A percentile compares a stretch with the other conserved stretches of the same genome.
Conservation (phyloP, 2,797 vertebrate species). For the Pangasius djambal region DNA sequence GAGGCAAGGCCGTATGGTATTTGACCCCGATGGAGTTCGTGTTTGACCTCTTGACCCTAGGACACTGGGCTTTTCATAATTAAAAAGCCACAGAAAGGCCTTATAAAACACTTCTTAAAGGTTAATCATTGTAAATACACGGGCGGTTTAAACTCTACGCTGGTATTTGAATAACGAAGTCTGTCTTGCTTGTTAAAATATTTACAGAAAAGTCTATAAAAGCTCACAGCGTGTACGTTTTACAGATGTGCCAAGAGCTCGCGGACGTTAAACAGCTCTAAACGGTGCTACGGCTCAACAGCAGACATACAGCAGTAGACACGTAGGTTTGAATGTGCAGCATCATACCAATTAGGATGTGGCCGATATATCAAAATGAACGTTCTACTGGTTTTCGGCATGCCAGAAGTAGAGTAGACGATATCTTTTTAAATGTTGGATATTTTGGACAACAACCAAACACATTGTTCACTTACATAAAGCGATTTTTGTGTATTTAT, state of each 20-base stretch:
- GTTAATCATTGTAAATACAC: slow-evolving; percentile 14
- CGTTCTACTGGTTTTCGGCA: neutral
- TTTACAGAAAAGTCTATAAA: slow-evolving; percentile 46
- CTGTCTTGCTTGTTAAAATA: slow-evolving; percentile 50
- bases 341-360: neutral
- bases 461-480: neutral
- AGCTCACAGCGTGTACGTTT: slow-evolving; percentile 30
- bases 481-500: neutral
- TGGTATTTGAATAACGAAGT: slow-evolving; percentile 40
- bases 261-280: slow-evolving; percentile 31
- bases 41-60: slow-evolving; percentile 17
- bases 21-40: slow-evolving; percentile 33
- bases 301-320: neutral
- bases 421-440: neutral
- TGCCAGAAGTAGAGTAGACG: neutral
- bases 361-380: neutral
- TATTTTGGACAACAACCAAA: neutral
- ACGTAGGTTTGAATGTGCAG: neutral
- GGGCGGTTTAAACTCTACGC: slow-evolving; percentile 27
- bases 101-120: slow-evolving; percentile 33
- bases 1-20: slow-evolving; percentile 25
- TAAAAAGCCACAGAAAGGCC: slow-evolving; percentile 4
- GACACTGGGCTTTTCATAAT: neutral
- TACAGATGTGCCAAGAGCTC: slow-evolving; percentile 44
- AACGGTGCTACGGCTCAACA: neutral